Base-by-base conservation (phyloP, 2,113 vertebrate species). In the Rhipidura dahli region DNA sequence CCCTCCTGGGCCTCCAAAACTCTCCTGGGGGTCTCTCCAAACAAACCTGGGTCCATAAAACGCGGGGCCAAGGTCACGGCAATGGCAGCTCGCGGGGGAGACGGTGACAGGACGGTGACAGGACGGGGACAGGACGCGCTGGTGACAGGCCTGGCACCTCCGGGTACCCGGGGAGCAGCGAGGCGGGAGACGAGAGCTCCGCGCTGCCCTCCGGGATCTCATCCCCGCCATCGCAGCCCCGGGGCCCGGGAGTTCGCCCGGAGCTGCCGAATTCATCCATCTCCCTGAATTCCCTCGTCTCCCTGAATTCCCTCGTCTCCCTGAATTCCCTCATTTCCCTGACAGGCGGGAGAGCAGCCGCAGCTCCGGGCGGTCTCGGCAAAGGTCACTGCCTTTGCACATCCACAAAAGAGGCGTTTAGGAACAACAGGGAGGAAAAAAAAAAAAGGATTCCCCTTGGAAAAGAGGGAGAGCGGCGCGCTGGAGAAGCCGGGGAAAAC, bases 361-460 rank as follows among this genome's bases (percentile, higher is more conserved):
- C 35, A 82, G 84, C 92, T 89, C 45, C 26, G 3, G 42, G 87
- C 49, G 11, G 35, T 53, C 87, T 77, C 7, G 1, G 3, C 0
- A 94, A 97, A 97, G 92, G 93, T 94, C 93, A 87, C 65, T 15
- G 73, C 35, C 0, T 94, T 79, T 84, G 75, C 80, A 93, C 92
- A 66, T 82, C 66, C 68, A 11, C 83, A 13, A 44, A 86, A 75
- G 14, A 61, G 3, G 73, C 47, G 40, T 31, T 86, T 33, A 12
- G 31, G 54, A 24, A 28, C n/a, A 24, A 5, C 28, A 2, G 13
- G 9, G 3, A 10, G 15, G 16, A 1, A 39, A 27, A 8, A 19
- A 15, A 39, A n/a, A n/a, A n/a, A n/a, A n/a, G n/a, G n/a, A 37
- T 31, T 6, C 27, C 35, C 10, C 20, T 2, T 14, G 69, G 30